phyloP scores from a whole-genome alignment of 2,797 vertebrate species.

The Xenopus petersii region DNA sequence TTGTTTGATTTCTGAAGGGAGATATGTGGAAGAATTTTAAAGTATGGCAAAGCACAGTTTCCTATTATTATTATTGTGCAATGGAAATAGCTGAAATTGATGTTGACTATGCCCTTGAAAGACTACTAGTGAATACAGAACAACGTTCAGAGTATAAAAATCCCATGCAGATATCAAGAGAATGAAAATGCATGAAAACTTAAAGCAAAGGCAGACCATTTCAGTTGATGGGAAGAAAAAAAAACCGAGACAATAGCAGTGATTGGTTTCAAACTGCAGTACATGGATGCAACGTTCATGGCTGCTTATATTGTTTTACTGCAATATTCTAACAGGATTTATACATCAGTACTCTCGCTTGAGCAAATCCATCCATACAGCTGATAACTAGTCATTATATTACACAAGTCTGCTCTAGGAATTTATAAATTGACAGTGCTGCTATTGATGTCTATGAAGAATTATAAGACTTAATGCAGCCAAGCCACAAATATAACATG shows the following conservation, averaged over 20 bases:
- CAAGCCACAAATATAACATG: too few species aligned
- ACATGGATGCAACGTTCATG: neutral
- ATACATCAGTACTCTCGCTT: too few species aligned
- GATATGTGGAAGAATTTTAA: slow-evolving; percentile 36
- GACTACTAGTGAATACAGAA: slow-evolving; percentile 17
- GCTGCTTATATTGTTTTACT: neutral
- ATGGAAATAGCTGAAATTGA: slow-evolving; percentile 35
- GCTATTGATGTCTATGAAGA: too few species aligned
- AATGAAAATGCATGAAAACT: slow-evolving; percentile 22
- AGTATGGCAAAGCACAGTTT: slow-evolving; percentile 35
- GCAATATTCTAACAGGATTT: too few species aligned
- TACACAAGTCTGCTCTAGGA: too few species aligned
- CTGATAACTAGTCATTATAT: too few species aligned
- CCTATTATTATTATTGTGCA: slow-evolving; percentile 40
- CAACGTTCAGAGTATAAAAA: slow-evolving; percentile 34
- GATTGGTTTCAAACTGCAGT: slow-evolving; percentile 8
- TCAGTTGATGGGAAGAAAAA: slow-evolving; percentile 14
- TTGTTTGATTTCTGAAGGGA: slow-evolving; percentile 45
- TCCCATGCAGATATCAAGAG: slow-evolving; percentile 15
- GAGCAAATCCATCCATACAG: too few species aligned
- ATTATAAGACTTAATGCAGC: too few species aligned
- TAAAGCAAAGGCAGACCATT: slow-evolving; percentile 16
- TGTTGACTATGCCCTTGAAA: slow-evolving; percentile 41
- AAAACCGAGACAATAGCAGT: slow-evolving; percentile 11
- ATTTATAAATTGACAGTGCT: too few species aligned